Evolutionary conservation across 2,113 vertebrate genomes (phyloP).

Genomic region (Cinclus cinclus): DNA sequence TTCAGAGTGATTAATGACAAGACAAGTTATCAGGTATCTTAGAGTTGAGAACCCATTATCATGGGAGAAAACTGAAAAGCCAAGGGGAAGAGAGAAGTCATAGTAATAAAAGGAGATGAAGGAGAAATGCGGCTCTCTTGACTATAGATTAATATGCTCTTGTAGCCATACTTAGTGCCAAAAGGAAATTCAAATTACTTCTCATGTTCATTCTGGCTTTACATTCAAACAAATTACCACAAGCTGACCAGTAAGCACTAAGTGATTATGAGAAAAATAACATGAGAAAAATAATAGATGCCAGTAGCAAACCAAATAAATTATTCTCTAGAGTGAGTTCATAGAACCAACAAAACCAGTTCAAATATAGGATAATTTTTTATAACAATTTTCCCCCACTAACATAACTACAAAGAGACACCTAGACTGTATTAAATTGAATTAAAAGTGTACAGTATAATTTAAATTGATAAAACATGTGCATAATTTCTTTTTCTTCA

Average conservation of each 20-base stretch:
- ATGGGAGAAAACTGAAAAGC: slow-evolving; percentile 66
- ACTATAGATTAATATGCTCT: slow-evolving; percentile 43
- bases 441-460: not conserved
- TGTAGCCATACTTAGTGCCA: not conserved
- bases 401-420: not conserved
- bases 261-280: not conserved
- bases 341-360: not conserved
- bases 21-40: slow-evolving; percentile 67
- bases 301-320: not conserved
- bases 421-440: not conserved
- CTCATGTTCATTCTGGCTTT: not conserved
- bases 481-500: not conserved
- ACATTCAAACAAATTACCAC: not conserved
- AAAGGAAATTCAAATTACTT: slow-evolving; percentile 26
- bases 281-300: not conserved
- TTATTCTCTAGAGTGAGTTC: not conserved
- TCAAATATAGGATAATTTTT: not conserved
- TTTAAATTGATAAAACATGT: not conserved
- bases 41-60: slow-evolving; percentile 72
- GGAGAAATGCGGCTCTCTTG: slow-evolving; percentile 5
- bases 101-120: slow-evolving; percentile 47
- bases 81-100: slow-evolving; percentile 74
- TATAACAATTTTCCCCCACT: not conserved
- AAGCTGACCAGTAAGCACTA: not conserved
- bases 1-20: slow-evolving; percentile 90